phyloP scores from a whole-genome alignment of 2,113 vertebrate genomes.

The Parus major region DNA sequence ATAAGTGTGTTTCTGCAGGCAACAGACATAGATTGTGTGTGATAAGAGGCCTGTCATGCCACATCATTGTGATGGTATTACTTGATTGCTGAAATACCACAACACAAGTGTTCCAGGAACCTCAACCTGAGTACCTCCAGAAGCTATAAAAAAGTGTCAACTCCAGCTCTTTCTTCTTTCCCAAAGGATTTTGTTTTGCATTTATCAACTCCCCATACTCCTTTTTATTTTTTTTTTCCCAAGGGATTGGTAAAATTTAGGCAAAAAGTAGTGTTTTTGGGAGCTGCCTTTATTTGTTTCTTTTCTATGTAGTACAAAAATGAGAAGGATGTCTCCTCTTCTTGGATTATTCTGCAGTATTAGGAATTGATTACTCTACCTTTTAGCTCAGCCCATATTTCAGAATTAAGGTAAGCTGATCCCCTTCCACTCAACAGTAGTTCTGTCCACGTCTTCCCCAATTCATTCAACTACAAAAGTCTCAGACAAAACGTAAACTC shows the following conservation, averaged over 20 bases:
- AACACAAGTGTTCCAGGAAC: neutral
- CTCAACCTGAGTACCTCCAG: neutral
- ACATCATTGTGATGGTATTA: neutral
- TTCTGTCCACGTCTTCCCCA: neutral
- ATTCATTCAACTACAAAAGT: neutral
- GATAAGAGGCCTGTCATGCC: neutral
- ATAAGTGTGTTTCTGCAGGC: neutral
- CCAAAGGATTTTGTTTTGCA: neutral
- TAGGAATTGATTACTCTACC: neutral
- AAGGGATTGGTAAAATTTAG: neutral
- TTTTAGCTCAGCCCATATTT: neutral
- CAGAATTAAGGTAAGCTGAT: neutral
- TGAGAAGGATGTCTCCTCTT: rapidly evolving
- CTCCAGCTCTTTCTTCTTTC: neutral
- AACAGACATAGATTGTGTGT: neutral
- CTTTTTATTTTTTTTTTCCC: neutral
- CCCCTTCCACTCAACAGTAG: neutral
- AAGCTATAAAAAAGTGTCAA: neutral
- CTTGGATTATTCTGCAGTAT: neutral
- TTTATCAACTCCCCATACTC: neutral
- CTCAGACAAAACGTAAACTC: neutral
- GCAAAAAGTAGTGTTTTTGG: neutral
- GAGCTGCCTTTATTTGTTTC: neutral
- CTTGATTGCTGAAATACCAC: neutral
- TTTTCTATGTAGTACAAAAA: neutral